phyloP scores from a whole-genome alignment of 2,888 invertebrate genomes.

The Proisotoma minuta region DNA sequence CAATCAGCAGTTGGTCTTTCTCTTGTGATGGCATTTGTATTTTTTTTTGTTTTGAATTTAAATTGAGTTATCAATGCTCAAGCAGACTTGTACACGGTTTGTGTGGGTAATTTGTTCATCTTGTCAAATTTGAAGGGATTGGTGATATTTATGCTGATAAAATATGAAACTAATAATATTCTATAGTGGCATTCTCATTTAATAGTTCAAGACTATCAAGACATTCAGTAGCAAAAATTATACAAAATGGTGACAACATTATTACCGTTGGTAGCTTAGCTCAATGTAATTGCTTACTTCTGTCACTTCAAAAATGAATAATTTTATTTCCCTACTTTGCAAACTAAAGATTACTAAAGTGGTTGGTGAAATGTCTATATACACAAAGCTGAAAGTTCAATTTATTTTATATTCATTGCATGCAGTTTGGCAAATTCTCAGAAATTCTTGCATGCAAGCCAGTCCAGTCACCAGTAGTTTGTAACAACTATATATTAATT shows the following conservation, averaged over 20 bases:
- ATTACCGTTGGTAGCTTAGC: neutral
- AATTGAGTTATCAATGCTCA: slow-evolving; percentile 8
- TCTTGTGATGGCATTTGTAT: slow-evolving; percentile 3
- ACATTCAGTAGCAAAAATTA: slow-evolving; percentile 4
- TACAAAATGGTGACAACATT: slow-evolving; percentile 1
- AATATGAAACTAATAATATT: neutral
- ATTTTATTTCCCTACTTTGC: neutral
- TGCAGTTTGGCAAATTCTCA: slow-evolving; percentile 1
- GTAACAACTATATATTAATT: too few relatives aligned
- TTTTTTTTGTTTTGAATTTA: slow-evolving; percentile 10
- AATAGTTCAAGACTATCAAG: neutral
- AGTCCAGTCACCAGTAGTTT: too few relatives aligned
- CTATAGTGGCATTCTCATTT: too few relatives aligned
- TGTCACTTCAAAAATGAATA: neutral
- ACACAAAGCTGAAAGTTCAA: neutral
- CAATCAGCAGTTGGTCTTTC: neutral
- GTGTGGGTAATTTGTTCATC: slow-evolving; percentile 6
- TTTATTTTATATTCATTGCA: neutral
- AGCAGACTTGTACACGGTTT: neutral
- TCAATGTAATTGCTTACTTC: slow-evolving; percentile 4
- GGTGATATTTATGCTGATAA: neutral
- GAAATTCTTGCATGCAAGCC: neutral
- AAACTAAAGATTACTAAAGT: too few relatives aligned
- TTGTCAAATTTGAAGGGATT: slow-evolving; percentile 1
- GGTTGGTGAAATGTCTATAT: too few relatives aligned